Conservation (phyloP, 2,888 invertebrate genomes). For the Automeris io region DNA sequence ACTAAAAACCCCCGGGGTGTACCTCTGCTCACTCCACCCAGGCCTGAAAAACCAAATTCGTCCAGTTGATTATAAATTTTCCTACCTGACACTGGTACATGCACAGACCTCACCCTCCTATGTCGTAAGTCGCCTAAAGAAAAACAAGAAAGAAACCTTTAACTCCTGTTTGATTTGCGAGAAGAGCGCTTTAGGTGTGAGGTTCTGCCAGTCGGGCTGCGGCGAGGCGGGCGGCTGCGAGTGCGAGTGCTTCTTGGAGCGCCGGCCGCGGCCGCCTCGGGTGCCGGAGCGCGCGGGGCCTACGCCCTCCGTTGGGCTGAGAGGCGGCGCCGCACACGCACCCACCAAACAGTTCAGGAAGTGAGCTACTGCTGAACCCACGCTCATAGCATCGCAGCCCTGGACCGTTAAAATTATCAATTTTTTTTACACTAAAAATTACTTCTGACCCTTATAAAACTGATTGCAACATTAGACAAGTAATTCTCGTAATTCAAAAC, state of each 20-base stretch:
- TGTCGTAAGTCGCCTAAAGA: conserved; percentile 3
- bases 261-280: conserved; percentile 55
- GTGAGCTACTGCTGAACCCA: conserved; percentile 94
- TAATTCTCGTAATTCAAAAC: too few relatives aligned
- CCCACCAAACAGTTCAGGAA: conserved; percentile 97
- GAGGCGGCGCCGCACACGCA: conserved; percentile 79
- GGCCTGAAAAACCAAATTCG: too few relatives aligned
- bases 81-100: not conserved
- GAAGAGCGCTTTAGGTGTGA: conserved; percentile 93
- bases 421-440: too few relatives aligned
- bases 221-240: conserved; percentile 29
- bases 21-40: too few relatives aligned
- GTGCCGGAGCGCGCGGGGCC: conserved; percentile 79
- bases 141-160: conserved; percentile 42
- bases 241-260: conserved; percentile 35
- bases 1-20: too few relatives aligned
- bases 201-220: conserved; percentile 85
- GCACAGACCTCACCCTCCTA: not conserved
- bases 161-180: conserved; percentile 89
- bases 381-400: conserved; percentile 92
- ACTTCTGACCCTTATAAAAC: too few relatives aligned
- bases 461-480: too few relatives aligned
- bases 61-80: too few relatives aligned
- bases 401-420: too few relatives aligned
- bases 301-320: conserved; percentile 39